Base-by-base conservation (phyloP, 2,888 invertebrate genomes). In the Tinea semifulvella region DNA sequence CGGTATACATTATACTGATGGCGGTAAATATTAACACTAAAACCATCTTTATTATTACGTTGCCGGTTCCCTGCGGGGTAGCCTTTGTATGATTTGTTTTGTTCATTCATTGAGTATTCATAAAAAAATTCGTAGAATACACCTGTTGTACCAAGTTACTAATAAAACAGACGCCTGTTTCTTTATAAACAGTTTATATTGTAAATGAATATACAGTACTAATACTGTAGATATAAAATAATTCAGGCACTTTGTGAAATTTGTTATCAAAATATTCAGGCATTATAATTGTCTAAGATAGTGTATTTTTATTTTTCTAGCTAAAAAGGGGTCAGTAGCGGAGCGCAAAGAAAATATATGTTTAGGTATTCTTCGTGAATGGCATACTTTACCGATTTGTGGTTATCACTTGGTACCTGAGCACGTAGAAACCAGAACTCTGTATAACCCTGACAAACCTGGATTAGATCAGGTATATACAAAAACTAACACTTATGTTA, bases 351-450 rank as follows among this genome's bases (percentile, higher is more conserved):
- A 97, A 66, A 84, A 87, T 16, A 77, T 95, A 47, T 92, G 94
- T 36, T 69, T 96, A 45, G 83, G 83, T 44, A 88, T 89, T 1
- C 79, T 97, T 44, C 88, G 88, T 51, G 84, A 85, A 45, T 88
- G 95, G 88, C 77, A 89, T 2, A 86, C 89, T 47, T 75, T 96
- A 47, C 91, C 93, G 1, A 70, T 89, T 44, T 87, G 91, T 53
- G 95, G 94, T 1, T 88, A 86, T 53, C 72, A 81, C 43, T 68
- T 97, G 26, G 92, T 97, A 0, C 94, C 94, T 0, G 96, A 98
- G 63, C 96, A 98, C 66, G 89, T 98, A 4, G 97, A 98, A 68
- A 91, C 92, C 0, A 84, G 97, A 45, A 84, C 90, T 0, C 81
- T 98, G 10, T 91, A 85, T 60, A 86, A 90, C 56, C 84, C 86